These are phyloP conservation scores for Sphecodes monilicornis DNA, from an alignment of 2,888 invertebrate species.

Conservation along the genomic window DNA sequence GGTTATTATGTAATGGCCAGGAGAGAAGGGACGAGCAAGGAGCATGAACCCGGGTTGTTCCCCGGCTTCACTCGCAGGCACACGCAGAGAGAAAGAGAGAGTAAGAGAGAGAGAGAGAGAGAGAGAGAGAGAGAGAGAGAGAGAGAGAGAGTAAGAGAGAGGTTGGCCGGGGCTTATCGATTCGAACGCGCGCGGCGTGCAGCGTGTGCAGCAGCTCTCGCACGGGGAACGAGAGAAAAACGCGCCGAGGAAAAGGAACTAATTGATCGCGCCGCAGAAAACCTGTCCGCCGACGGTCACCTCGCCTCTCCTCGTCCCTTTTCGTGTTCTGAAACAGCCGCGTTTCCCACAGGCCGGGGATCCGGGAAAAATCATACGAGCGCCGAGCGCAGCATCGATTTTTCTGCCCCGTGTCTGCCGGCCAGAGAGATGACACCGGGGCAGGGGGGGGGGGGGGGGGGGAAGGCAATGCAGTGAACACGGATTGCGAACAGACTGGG, in stretches of 20 bases:
- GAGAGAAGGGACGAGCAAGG: conserved; percentile 21
- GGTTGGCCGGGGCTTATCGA: conserved; percentile 53
- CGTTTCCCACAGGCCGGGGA: background rate
- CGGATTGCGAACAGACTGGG: background rate
- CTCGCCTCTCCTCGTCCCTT: background rate
- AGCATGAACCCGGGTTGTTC: conserved; percentile 37
- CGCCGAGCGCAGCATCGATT: conserved; percentile 2
- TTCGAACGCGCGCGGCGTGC: conserved; percentile 37
- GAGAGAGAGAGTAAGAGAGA: background rate
- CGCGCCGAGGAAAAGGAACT: conserved; percentile 45
- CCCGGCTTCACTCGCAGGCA: background rate
- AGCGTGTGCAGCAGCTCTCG: conserved; percentile 10
- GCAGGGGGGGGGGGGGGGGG: too few species aligned
- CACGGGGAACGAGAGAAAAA: conserved; percentile 35
- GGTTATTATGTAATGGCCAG: conserved; percentile 62
- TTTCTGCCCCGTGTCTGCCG: conserved; percentile 1
- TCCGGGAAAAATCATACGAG: conserved; percentile 5
- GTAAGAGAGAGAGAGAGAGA: background rate
- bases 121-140: background rate
- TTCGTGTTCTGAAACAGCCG: background rate
- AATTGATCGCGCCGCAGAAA: conserved; percentile 50
- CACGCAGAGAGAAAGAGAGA: background rate
- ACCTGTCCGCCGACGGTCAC: conserved; percentile 38
- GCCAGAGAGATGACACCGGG: background rate
- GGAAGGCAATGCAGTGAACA: background rate